Evolutionary conservation across 2,113 vertebrate genomes (phyloP).

Genomic region (Orcinus orca): DNA sequence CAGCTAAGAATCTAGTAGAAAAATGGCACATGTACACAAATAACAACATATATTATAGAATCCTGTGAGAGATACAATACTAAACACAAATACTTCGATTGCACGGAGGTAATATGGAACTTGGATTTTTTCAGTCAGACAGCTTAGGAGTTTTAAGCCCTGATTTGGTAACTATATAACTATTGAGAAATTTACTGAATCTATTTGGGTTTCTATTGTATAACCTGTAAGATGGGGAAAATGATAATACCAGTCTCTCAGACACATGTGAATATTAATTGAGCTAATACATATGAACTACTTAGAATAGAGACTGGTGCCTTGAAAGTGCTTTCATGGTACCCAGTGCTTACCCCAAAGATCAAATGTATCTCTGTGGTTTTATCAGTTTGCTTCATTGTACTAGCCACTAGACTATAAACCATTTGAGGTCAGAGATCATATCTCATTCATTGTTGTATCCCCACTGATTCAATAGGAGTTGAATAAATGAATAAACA

Average conservation of each 20-base stretch:
- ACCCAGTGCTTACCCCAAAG: not conserved
- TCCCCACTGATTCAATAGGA: not conserved
- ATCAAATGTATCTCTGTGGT: not conserved
- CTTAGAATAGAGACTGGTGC: not conserved
- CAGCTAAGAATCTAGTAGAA: not conserved
- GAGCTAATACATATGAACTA: not conserved
- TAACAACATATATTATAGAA: not conserved
- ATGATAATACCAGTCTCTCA: not conserved
- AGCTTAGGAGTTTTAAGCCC: not conserved
- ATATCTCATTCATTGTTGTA: not conserved
- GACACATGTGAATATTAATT: not conserved
- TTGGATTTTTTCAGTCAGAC: not conserved
- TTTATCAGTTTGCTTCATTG: not conserved
- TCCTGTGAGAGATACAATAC: not conserved
- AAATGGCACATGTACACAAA: not conserved
- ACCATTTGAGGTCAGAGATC: not conserved
- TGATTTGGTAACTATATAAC: not conserved
- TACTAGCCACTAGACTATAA: not conserved
- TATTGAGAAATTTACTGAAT: not conserved
- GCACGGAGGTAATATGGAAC: not conserved
- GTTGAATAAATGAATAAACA: not conserved
- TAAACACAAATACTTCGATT: not conserved
- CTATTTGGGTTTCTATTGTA: not conserved
- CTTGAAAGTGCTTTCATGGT: not conserved
- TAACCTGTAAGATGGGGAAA: not conserved